Evolutionary conservation across 2,113 vertebrate species (phyloP).

Genomic region (Microtus montanus): DNA sequence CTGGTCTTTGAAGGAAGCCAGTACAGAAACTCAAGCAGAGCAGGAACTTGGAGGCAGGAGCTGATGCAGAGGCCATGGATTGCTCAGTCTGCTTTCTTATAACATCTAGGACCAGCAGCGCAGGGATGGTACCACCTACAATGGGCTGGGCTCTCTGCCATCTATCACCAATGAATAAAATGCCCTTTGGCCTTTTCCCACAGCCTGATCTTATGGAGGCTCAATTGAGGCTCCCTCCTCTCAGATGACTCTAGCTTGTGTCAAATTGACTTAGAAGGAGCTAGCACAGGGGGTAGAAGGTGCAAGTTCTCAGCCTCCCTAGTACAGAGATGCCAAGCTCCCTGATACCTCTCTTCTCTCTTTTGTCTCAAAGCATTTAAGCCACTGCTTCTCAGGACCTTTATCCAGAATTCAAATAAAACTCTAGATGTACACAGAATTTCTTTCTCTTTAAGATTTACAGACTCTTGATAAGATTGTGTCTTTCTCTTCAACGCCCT

Average conservation of each 20-base stretch:
- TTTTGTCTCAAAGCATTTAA: not conserved
- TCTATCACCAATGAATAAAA: not conserved
- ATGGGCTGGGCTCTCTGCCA: not conserved
- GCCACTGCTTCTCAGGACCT: not conserved
- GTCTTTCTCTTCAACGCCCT: not conserved
- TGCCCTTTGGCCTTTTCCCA: not conserved
- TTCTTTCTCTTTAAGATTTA: not conserved
- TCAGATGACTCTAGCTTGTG: not conserved
- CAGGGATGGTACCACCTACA: not conserved
- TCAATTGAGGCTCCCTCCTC: not conserved
- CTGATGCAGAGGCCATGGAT: not conserved
- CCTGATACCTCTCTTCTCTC: too few relatives aligned
- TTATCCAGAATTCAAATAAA: not conserved
- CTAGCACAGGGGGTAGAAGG: not conserved
- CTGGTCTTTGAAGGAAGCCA: not conserved
- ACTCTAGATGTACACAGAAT: not conserved
- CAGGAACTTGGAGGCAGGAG: not conserved
- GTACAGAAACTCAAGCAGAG: not conserved
- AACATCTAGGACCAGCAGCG: not conserved
- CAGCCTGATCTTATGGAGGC: not conserved
- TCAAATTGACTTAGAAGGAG: not conserved
- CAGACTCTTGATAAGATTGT: not conserved
- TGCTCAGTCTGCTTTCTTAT: not conserved
- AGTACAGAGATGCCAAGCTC: rapidly evolving
- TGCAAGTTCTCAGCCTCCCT: not conserved